Evolutionary conservation across 2,113 vertebrate genomes (phyloP).

Genomic region (Cavia porcellus): DNA sequence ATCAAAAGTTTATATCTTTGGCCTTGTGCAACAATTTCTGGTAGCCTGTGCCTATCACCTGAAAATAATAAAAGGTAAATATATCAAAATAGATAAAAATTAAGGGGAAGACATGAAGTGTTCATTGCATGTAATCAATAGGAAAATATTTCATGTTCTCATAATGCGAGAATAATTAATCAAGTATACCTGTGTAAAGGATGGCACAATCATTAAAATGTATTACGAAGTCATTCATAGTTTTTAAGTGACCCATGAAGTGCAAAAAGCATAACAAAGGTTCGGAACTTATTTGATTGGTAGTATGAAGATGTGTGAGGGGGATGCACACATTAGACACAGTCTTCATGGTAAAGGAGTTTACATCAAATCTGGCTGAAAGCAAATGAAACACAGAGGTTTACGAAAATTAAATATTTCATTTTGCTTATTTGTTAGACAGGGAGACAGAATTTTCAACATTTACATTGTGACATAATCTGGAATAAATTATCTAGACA

Average conservation of each 20-base stretch:
- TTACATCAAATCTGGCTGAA: not conserved
- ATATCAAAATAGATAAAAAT: not conserved
- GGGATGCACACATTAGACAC: not conserved
- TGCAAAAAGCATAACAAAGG: not conserved
- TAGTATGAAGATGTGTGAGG: not conserved
- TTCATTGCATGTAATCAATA: not conserved
- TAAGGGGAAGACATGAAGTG: not conserved
- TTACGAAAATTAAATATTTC: conserved; percentile 14
- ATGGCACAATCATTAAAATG: not conserved
- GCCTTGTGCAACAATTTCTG: not conserved
- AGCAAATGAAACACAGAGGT: conserved; percentile 6
- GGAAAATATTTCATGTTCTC: not conserved
- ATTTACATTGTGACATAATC: conserved; percentile 52
- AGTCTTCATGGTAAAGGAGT: not conserved
- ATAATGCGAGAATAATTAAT: not conserved
- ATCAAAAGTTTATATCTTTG: conserved; percentile 28
- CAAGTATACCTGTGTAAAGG: not conserved
- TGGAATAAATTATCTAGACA: not conserved
- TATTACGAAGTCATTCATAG: not conserved
- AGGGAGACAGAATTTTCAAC: conserved; percentile 13
- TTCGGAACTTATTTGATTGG: not conserved
- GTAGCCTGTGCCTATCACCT: rapidly evolving
- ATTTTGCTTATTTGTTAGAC: conserved; percentile 15
- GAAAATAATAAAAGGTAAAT: not conserved
- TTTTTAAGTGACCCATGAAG: not conserved